Evolutionary conservation across 2,888 invertebrate species (phyloP), one percentile per base, ranked within the genome.

Genomic region (Microlaimidae sp.): DNA sequence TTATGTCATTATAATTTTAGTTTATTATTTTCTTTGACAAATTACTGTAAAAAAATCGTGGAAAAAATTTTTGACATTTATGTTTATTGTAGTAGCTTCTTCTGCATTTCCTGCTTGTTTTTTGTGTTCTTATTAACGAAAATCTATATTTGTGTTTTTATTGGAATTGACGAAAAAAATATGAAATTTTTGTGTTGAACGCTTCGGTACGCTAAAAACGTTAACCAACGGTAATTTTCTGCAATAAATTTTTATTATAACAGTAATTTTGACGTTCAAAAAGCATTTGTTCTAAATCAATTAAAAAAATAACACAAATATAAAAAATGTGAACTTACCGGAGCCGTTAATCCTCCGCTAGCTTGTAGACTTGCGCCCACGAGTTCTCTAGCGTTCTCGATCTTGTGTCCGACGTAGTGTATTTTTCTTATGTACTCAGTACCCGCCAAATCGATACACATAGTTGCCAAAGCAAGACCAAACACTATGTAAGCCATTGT

Each of bases 401-500:
- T 67, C 43, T 66, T 68, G 5, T 59, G 65, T 43, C 67, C 67
- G 21, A 67, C 42, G 48, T 67, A 64, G 38, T 67, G 67, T 47
- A 66, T 67, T 56, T 64, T 66, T 17, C 63, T 59, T 24, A 67
- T 66, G 52, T 67, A 67, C 49, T 67, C 66, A 1, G 67, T 67
- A 49, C 67, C 67, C 3, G 66, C 67, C 42, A 66, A 54, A 55
- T 68, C 68, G 42, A 68, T 68, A 52, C 68, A 69, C 67, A 67
- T 67, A 17, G 67, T 67, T 5, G 67, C 65, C 66, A 68, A 56
- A 24, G 67, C 65, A 24, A 67, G 57, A 2, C 67, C 67, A 50
- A 67, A 64, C 49, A 67, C 65, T 45, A 69, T 67, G 58, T 67
- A 67, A 21, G 64, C 62, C 65, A 67, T 66, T 1, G 67, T 69